These are phyloP conservation scores for Lepisosteus oculatus DNA, from an alignment of 2,113 vertebrate genomes.

Conservation along the genomic window DNA sequence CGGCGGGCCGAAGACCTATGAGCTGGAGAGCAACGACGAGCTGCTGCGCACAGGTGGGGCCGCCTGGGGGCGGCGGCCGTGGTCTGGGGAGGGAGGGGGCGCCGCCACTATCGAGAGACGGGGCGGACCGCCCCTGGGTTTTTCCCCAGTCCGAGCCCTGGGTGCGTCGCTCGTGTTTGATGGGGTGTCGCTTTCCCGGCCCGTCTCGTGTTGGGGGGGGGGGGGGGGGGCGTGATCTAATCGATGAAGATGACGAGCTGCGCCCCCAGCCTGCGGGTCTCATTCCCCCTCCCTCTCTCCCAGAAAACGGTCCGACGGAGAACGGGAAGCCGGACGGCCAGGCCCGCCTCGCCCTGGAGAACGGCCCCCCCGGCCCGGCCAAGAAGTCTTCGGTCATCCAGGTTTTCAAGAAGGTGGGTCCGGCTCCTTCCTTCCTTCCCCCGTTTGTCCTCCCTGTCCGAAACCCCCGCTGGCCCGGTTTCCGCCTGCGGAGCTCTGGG, in stretches of 20 bases:
- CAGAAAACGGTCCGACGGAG: neutral
- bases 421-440: no score
- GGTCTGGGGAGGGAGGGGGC: no score
- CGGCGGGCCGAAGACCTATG: conserved; percentile 46
- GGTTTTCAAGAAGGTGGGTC: conserved; percentile 49
- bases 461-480: no score
- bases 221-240: no score
- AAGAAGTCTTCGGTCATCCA: conserved; percentile 35
- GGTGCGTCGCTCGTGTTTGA: neutral
- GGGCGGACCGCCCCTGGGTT: no score
- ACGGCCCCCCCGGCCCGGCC: conserved; percentile 11
- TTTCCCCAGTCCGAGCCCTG: neutral
- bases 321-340: neutral
- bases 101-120: no score
- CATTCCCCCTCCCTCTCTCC: neutral
- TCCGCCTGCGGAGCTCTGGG: no score
- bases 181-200: neutral
- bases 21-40: conserved; percentile 58
- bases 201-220: no score
- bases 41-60: conserved; percentile 60
- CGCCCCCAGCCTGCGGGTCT: no score
- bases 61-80: neutral
- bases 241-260: no score
- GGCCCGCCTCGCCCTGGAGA: neutral
- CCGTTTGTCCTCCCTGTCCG: no score